Percentiles rank a stretch among this genome's conserved stretches.
phyloP scores from a whole-genome alignment of 1,140 invertebrate genomes.

The Lysiphlebus fabarum region DNA sequence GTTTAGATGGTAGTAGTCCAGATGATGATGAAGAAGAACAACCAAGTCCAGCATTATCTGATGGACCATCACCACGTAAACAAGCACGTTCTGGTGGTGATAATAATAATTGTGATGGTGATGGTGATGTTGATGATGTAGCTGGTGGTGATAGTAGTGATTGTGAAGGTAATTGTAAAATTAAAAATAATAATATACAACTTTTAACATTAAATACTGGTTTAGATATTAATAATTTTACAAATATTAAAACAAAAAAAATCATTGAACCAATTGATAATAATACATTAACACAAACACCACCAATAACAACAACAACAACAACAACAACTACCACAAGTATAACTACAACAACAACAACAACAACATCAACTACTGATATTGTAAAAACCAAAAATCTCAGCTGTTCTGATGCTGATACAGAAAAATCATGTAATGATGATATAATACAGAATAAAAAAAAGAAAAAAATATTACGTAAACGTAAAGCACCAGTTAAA shows the following conservation, averaged over 20 bases:
- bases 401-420: slow-evolving; percentile 51
- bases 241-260: too few species aligned
- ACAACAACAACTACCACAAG: too few species aligned
- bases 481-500: slow-evolving; percentile 48
- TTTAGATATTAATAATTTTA: too few species aligned
- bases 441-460: slow-evolving; percentile 48
- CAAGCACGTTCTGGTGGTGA: slow-evolving; percentile 39
- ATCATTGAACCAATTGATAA: too few species aligned
- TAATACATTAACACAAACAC: too few species aligned
- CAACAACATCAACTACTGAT: slow-evolving; percentile 30
- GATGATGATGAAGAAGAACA: slow-evolving; percentile 63
- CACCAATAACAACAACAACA: too few species aligned
- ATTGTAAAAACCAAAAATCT: slow-evolving; percentile 33
- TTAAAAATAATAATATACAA: slow-evolving; percentile 50
- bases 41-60: slow-evolving; percentile 48
- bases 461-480: slow-evolving; percentile 49
- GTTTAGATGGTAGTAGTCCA: slow-evolving; percentile 75
- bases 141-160: slow-evolving; percentile 12
- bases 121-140: slow-evolving; percentile 6
- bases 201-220: slow-evolving; percentile 34
- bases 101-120: slow-evolving; percentile 43
- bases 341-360: neutral
- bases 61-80: slow-evolving; percentile 54
- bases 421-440: slow-evolving; percentile 55
- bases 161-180: slow-evolving; percentile 48